These are phyloP conservation scores for Palythoa grandis DNA, from an alignment of 92 coral and sea anemone genomes.

Conservation along the genomic window DNA sequence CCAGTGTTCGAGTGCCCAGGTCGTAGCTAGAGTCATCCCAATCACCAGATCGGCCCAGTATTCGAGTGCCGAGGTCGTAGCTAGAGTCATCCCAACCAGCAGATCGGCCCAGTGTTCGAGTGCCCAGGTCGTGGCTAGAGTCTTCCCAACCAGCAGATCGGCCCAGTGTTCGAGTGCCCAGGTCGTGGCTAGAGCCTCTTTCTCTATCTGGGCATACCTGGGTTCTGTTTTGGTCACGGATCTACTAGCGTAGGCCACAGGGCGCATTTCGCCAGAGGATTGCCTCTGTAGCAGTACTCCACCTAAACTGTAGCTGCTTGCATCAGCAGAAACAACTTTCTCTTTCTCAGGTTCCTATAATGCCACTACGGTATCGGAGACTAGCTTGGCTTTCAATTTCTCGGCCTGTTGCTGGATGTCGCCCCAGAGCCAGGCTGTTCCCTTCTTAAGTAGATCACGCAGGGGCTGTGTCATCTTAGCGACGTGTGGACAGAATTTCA, in stretches of 20 bases:
- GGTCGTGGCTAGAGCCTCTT: too few species aligned
- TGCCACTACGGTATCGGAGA: conserved; percentile 51
- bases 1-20: too few species aligned
- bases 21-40: too few species aligned
- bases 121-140: too few species aligned
- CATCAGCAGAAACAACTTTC: conserved; percentile 46
- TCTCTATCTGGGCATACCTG: too few species aligned
- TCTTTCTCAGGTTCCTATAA: conserved; percentile 40
- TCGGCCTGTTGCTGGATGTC: conserved; percentile 21
- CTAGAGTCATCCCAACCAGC: too few species aligned
- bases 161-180: too few species aligned
- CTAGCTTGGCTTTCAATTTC: conserved; percentile 49
- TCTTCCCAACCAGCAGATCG: too few species aligned
- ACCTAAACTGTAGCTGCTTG: conserved; percentile 54
- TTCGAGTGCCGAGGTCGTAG: too few species aligned
- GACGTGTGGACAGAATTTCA: conserved; percentile 20
- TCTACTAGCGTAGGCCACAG: conserved; percentile 64
- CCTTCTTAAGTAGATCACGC: conserved; percentile 48
- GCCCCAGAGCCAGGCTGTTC: conserved; percentile 53
- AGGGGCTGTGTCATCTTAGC: conserved; percentile 57
- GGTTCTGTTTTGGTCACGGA: background rate
- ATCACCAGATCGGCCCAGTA: too few species aligned
- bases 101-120: too few species aligned
- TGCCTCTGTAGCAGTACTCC: conserved; percentile 63
- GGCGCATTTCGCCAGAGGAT: conserved; percentile 49